A percentile compares a stretch with the other conserved stretches of the same genome.
Conservation (phyloP, 2,888 invertebrate species). For the Loripinus fragilis region DNA sequence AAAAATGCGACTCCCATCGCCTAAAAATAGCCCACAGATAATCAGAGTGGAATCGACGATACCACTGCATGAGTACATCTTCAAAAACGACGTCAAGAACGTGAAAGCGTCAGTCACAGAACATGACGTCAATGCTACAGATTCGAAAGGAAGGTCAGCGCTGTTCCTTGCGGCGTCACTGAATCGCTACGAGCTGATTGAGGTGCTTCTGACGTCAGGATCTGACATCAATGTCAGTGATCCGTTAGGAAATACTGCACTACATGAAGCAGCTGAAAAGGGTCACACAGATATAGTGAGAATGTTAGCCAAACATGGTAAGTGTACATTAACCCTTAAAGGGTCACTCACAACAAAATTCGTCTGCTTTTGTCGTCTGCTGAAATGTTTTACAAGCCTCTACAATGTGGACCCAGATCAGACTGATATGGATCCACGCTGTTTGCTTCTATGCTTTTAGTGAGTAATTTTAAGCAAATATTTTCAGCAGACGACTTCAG, state of each 20-base stretch:
- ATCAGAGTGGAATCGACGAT: not conserved
- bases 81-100: slow-evolving; percentile 40
- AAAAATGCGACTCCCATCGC: slow-evolving; percentile 9
- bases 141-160: slow-evolving; percentile 52
- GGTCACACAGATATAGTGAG: slow-evolving; percentile 57
- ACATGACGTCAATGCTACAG: slow-evolving; percentile 53
- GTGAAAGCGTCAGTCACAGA: slow-evolving; percentile 21
- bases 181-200: slow-evolving; percentile 56
- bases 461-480: too few species aligned
- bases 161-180: slow-evolving; percentile 60
- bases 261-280: slow-evolving; percentile 60
- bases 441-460: too few species aligned
- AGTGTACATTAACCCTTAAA: too few species aligned
- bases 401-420: too few species aligned
- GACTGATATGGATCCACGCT: too few species aligned
- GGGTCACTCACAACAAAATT: too few species aligned
- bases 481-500: too few species aligned
- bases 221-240: slow-evolving; percentile 53
- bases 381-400: too few species aligned
- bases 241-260: slow-evolving; percentile 53
- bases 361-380: too few species aligned
- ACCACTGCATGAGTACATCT: slow-evolving; percentile 33
- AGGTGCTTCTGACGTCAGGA: slow-evolving; percentile 54
- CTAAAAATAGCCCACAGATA: not conserved
- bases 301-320: slow-evolving; percentile 54